Evolutionary conservation across 2,888 invertebrate genomes (phyloP), one percentile per base, ranked within the genome.

Genomic region (Drosophila gaucha): DNA sequence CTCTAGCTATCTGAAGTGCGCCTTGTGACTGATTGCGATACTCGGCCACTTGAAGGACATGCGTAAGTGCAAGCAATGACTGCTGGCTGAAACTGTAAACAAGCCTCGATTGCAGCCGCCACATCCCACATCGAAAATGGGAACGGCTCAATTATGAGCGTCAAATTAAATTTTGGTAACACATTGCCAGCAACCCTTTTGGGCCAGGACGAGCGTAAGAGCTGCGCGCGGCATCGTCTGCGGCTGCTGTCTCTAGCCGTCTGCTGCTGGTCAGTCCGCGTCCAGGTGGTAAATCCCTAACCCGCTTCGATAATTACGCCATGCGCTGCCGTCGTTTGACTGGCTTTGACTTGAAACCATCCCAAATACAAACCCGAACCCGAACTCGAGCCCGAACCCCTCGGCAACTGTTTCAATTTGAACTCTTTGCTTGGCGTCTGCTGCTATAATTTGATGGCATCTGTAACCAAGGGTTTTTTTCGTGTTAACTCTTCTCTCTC

Each of bases 251-350:
- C 64, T 78, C 71, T 67, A 78, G 64, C 68, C 67, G 67, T 67
- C 74, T 68, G 66, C 67, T 47, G 63, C 58, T 68, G 74, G 76
- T 79, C 79, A 75, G 65, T 67, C 52, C 64, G 20, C 49, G 71
- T 80, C 85, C 85, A 85, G 85, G 86, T 85, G 85, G 85, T 85
- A 85, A 86, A 85, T 85, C 85, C 85, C 73, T 84, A 84, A 78
- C 72, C 86, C 71, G 75, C 57, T 49, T 56, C 77, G 75, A 80
- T 86, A 84, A 84, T 84, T 84, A 83, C 86, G 75, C 73, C 73
- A 82, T 82, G 72, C 78, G 69, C 74, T 44, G 67, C 22, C 54
- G 69, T 55, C 69, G 59, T 82, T 79, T 80, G 80, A 79, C 74
- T 82, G 83, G 63, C 68, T 83, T 82, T 82, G 82, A 77, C 79